Percentiles rank a stretch among this genome's conserved stretches.
Conservation (phyloP, 2,888 invertebrate genomes). For the Caradrina clavipalpis region DNA sequence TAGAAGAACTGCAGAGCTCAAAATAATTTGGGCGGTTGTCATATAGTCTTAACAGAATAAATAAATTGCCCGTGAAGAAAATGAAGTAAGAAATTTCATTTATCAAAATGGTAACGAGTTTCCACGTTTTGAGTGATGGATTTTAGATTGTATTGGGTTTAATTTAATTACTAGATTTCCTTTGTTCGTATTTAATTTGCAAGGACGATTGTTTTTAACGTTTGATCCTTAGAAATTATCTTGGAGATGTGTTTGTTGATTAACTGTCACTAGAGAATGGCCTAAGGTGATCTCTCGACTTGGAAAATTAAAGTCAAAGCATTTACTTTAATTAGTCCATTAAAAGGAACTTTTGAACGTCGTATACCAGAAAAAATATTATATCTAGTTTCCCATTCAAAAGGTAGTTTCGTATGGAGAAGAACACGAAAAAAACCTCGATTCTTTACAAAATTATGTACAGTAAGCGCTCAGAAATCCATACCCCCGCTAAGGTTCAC, state of each 20-base stretch:
- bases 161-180: constrained; percentile 49
- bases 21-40: constrained; percentile 71
- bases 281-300: neutral
- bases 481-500: no score
- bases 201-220: neutral
- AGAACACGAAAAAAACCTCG: no score
- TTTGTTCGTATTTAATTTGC: constrained; percentile 9
- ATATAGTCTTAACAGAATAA: constrained; percentile 84
- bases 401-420: no score
- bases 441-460: no score
- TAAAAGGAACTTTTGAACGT: no score
- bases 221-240: neutral
- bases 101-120: constrained; percentile 81
- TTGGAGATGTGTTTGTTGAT: neutral
- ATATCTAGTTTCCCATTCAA: no score
- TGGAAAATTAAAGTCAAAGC: neutral
- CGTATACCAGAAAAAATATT: no score
- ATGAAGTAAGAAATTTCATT: constrained; percentile 88
- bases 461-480: no score
- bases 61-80: constrained; percentile 89
- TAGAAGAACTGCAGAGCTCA: constrained; percentile 66
- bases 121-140: constrained; percentile 75
- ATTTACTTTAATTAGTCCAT: no score
- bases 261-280: neutral
- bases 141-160: constrained; percentile 57